Evolutionary conservation across 2,888 invertebrate genomes (phyloP), one percentile per base, ranked within the genome.

Genomic region (Operophtera brumata): DNA sequence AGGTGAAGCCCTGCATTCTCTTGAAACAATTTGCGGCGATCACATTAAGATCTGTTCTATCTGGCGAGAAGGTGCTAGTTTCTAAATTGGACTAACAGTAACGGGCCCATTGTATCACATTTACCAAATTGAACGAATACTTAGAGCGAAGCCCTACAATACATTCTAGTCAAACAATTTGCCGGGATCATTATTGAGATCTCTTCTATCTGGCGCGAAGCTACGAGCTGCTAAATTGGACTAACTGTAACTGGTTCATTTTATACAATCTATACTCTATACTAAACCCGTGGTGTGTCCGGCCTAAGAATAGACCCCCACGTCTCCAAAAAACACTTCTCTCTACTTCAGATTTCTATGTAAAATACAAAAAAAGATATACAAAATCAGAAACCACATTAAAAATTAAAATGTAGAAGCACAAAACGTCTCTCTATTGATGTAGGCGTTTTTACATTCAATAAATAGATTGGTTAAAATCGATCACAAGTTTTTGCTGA

Each of bases 71-170:
- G 59, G 51, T 51, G 53, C 45, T 54, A 49, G 53, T 48, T 35
- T 37, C 57, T 56, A 61, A 59, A 86, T 86, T 82, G 83, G 71
- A 77, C 73, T 85, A 85, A 83, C 86, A 78, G 86, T 82, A 80
- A 70, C 30, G 13, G 41, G 26, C 26, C 42, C 45, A 52, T 54
- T 56, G 52, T 50, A 48, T n/a, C n/a, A n/a, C n/a, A n/a, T n/a
- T n/a, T n/a, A n/a, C n/a, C n/a, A n/a, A n/a, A n/a, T n/a, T n/a
- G n/a, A n/a, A n/a, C n/a, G n/a, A n/a, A n/a, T n/a, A n/a, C n/a
- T n/a, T n/a, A n/a, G n/a, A 25, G 20, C 7, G 13, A 32, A 39
- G 30, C 43, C 50, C 44, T 50, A 10, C 20, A 34, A 3, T 59
- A 55, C 62, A 61, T 61, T 14, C 56, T 59, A 54, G 6, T 58